phyloP scores from a whole-genome alignment of 2,888 invertebrate species.

The Cylloceria caligata region DNA sequence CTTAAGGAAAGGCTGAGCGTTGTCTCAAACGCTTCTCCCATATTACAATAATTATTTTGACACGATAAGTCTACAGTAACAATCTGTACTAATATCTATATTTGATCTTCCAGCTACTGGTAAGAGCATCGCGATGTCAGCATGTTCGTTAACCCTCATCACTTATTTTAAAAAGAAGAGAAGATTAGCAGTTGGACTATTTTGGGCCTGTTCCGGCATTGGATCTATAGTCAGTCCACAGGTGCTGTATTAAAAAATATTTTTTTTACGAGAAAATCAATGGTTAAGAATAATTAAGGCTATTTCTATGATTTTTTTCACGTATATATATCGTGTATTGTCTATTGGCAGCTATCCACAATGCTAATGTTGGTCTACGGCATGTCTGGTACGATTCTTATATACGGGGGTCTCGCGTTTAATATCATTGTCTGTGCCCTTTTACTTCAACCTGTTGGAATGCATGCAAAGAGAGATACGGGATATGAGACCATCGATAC shows the following conservation, averaged over 20 bases:
- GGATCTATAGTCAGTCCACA: constrained; percentile 90
- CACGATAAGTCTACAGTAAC: too few species aligned
- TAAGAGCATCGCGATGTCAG: constrained; percentile 88
- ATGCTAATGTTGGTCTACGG: constrained; percentile 87
- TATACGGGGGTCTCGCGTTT: constrained; percentile 89
- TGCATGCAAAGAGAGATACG: constrained; percentile 87
- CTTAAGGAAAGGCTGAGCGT: too few species aligned
- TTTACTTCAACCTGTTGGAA: constrained; percentile 90
- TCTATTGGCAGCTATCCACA: constrained; percentile 88
- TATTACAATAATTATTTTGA: too few species aligned
- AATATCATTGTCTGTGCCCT: constrained; percentile 89
- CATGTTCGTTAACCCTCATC: constrained; percentile 90
- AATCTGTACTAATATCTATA: too few species aligned
- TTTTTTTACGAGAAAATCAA: neutral
- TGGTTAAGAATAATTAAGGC: neutral
- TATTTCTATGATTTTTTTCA: neutral
- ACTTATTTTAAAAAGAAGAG: constrained; percentile 90
- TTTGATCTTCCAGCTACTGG: constrained; percentile 86
- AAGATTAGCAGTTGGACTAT: constrained; percentile 89
- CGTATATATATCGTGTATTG: too few species aligned
- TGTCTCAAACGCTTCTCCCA: too few species aligned
- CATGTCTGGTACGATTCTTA: constrained; percentile 88
- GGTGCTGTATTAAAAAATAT: constrained; percentile 61
- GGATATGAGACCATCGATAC: constrained; percentile 31
- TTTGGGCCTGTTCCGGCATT: constrained; percentile 90